These are phyloP conservation scores for Caenorhabditis remanei DNA, from an alignment of 1,140 invertebrate species.

Conservation along the genomic window DNA sequence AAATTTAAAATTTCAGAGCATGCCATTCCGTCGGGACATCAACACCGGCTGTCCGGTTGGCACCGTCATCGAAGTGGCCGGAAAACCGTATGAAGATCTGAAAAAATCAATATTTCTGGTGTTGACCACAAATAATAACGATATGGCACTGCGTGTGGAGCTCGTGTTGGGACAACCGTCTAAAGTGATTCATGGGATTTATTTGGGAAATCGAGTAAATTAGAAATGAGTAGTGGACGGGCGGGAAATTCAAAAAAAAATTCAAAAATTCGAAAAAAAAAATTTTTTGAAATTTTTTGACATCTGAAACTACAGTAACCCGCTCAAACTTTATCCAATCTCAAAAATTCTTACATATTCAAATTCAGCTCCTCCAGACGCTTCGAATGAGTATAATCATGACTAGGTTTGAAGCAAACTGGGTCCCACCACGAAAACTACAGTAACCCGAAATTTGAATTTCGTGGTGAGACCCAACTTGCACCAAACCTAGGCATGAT, in stretches of 20 bases:
- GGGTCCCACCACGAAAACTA: not conserved
- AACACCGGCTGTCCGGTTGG: not conserved
- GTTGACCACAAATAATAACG: conserved; percentile 4
- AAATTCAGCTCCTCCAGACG: no score
- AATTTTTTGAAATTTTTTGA: no score
- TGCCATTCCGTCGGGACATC: conserved; percentile 25
- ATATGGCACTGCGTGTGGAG: not conserved
- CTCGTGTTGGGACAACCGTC: not conserved
- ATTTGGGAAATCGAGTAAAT: conserved; percentile 3
- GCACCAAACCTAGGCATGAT: no score
- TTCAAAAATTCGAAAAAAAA: no score
- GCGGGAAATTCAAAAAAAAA: no score
- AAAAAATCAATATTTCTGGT: not conserved
- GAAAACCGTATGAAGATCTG: conserved; percentile 33
- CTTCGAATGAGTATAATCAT: no score
- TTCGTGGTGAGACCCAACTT: no score
- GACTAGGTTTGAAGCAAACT: not conserved
- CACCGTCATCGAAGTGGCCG: not conserved
- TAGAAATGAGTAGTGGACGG: no score
- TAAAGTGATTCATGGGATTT: conserved; percentile 5
- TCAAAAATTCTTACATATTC: no score
- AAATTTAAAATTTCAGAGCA: not conserved
- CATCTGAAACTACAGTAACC: no score
- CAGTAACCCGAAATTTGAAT: no score
- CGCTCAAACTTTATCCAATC: no score